These are phyloP conservation scores for Cladopsammia gracilis DNA, from an alignment of 64 coral and sea anemone genomes.

Conservation along the genomic window DNA sequence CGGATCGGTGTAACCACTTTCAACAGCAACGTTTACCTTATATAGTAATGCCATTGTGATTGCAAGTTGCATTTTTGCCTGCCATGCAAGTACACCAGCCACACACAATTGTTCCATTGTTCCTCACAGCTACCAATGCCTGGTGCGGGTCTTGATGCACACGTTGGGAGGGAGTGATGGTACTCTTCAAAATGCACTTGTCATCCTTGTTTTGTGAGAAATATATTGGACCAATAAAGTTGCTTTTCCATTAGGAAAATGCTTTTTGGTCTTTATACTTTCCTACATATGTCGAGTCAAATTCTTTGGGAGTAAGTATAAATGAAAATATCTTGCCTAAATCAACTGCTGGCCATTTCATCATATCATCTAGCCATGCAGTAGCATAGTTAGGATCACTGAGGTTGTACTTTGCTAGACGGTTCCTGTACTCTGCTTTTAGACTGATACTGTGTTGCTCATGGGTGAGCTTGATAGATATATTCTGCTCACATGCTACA, in stretches of 20 bases:
- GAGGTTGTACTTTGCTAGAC: neutral
- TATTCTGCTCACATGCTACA: constrained; percentile 30
- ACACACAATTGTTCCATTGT: constrained; percentile 8
- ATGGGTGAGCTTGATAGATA: constrained; percentile 18
- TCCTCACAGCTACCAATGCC: neutral
- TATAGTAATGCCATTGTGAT: constrained; percentile 48
- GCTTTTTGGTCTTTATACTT: constrained; percentile 52
- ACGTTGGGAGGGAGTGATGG: constrained; percentile 19
- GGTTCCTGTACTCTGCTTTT: neutral
- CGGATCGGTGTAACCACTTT: constrained; percentile 29
- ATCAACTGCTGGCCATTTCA: constrained; percentile 23
- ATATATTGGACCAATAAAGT: constrained; percentile 33
- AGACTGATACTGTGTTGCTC: constrained; percentile 23
- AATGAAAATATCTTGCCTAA: constrained; percentile 21
- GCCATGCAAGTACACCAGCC: constrained; percentile 32
- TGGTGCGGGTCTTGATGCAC: constrained; percentile 3
- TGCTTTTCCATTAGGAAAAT: constrained; percentile 48
- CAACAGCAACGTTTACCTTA: constrained; percentile 32
- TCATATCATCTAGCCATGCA: neutral
- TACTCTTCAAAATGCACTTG: constrained; percentile 15
- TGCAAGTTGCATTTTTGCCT: constrained; percentile 42
- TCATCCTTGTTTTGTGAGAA: constrained; percentile 20
- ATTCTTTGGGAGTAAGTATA: constrained; percentile 15
- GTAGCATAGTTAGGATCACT: constrained; percentile 17
- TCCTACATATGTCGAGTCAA: constrained; percentile 1